Conservation (phyloP, 2,888 invertebrate genomes). For the Orthonychiurus folsomi region DNA sequence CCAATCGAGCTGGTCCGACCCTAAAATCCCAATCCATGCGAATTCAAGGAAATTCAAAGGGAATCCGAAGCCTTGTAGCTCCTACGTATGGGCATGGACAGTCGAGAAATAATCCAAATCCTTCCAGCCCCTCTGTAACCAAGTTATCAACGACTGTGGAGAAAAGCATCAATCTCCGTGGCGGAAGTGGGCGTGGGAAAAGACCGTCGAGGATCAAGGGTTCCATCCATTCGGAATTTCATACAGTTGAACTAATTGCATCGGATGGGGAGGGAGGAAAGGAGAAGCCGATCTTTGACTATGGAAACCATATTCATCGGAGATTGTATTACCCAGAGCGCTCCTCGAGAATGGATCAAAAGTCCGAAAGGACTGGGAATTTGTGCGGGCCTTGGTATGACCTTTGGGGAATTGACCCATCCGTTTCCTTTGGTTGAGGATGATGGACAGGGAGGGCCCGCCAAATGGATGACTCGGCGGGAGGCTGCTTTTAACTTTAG, state of each 20-base stretch:
- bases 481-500: too few relatives aligned
- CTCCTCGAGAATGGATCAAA: slow-evolving; percentile 41
- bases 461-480: too few relatives aligned
- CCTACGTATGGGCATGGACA: background rate
- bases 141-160: background rate
- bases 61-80: background rate
- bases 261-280: slow-evolving; percentile 16
- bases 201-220: slow-evolving; percentile 26
- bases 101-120: background rate
- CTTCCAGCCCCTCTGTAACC: background rate
- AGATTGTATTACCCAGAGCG: slow-evolving; percentile 42
- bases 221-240: slow-evolving; percentile 34
- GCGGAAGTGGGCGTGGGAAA: background rate
- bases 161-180: background rate
- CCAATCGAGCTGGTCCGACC: background rate
- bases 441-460: too few relatives aligned
- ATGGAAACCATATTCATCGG: slow-evolving; percentile 37
- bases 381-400: slow-evolving; percentile 79
- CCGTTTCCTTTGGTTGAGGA: slow-evolving; percentile 45
- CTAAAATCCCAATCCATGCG: slow-evolving; percentile 9
- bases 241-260: slow-evolving; percentile 35
- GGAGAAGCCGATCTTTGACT: slow-evolving; percentile 28
- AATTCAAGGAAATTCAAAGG: background rate
- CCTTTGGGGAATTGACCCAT: slow-evolving; percentile 69
- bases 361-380: slow-evolving; percentile 44